Evolutionary conservation across 2,888 invertebrate genomes (phyloP), one percentile per base, ranked within the genome.

Genomic region (Campoletis raptor): DNA sequence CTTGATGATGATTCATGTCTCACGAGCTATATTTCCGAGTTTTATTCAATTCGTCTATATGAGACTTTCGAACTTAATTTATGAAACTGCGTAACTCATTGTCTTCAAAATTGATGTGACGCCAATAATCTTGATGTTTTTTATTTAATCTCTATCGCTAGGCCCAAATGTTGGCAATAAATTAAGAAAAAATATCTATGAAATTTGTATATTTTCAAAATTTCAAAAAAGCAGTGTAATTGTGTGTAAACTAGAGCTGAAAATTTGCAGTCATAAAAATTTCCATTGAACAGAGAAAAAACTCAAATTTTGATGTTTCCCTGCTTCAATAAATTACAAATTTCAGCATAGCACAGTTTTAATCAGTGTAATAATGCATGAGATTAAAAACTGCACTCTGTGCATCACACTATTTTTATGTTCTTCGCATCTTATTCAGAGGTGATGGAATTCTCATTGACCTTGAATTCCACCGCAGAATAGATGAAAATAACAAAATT

Each of bases 371-470:
- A 21, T 7, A 72, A 52, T 54, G 36, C 6, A n/a, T 36, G 36
- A 54, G 52, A 72, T 52, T 48, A 24, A 37, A 57, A 77, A 42
- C 66, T 64, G n/a, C 36, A 69, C 12, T 40, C 8, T 54, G 40
- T n/a, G 36, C 52, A 40, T 67, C 40, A 54, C 24, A 69, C 69
- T 69, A 54, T 78, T 78, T 54, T 40, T n/a, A 24, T 52, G 24
- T 54, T 30, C 37, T 67, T 24, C 37, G 52, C 66, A 67, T 78
- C 67, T 69, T 54, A 78, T 67, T 40, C 54, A 15, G n/a, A 61
- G n/a, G 36, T 24, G 40, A 67, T 24, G 40, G 10, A 52, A 78
- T 78, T 69, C 78, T 69, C 6, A 54, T 78, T 61, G 67, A 67
- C 78, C 67, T 78, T 78, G 54, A 67, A 52, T 2, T 40, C 0